A percentile compares a stretch with the other conserved stretches of the same genome.
These are phyloP conservation scores for Elephas maximus DNA, from an alignment of 2,113 vertebrate genomes.

Conservation along the genomic window DNA sequence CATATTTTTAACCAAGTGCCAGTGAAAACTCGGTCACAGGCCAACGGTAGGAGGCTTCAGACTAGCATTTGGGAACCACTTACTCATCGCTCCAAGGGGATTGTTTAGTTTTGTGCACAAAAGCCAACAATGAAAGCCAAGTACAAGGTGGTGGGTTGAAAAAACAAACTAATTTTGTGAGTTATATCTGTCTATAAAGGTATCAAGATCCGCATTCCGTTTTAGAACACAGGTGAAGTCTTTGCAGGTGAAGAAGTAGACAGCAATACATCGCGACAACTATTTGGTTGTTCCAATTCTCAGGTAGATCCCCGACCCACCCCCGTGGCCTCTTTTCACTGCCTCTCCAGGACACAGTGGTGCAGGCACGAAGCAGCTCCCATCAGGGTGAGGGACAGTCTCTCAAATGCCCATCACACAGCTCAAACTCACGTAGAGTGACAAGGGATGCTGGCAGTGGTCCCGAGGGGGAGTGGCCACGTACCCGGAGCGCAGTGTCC, in stretches of 20 bases:
- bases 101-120: neutral
- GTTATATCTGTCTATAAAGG: neutral
- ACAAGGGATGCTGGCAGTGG: accelerated
- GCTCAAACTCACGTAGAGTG: neutral
- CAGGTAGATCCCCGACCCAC: neutral
- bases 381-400: neutral
- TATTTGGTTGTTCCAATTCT: neutral
- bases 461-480: constrained; percentile 42
- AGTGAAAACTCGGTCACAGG: neutral
- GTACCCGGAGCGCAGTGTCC: constrained; percentile 95
- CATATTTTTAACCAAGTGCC: neutral
- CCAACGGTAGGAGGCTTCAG: neutral
- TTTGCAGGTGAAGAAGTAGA: neutral
- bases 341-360: neutral
- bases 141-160: neutral
- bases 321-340: neutral
- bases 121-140: neutral
- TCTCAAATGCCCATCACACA: neutral
- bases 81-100: neutral
- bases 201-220: neutral
- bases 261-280: neutral
- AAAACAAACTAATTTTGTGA: neutral
- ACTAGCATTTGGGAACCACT: neutral
- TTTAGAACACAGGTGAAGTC: neutral
- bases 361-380: neutral